Base-by-base conservation (phyloP, 2,113 vertebrate species). In the Eonycteris spelaea region DNA sequence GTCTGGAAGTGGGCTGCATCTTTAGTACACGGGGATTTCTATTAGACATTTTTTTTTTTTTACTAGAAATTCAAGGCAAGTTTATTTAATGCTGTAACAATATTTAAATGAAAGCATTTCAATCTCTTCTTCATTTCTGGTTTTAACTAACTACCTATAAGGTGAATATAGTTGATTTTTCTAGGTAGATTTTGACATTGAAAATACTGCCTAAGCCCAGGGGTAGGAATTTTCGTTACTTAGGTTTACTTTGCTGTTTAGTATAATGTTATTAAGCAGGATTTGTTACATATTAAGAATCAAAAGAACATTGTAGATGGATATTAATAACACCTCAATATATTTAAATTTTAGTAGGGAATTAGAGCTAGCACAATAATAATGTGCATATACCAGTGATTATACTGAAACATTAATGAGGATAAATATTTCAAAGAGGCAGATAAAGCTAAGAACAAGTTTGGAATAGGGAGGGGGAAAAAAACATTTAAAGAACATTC, bases 91-190 rank as follows among this genome's bases (percentile, higher is more conserved):
- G n/a, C 13, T 85, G 2, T 74, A 48, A 83, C 55, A 59, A 89
- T 80, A 89, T 89, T 93, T 89, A 96, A 86, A 86, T 92, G 85
- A 92, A 89, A 92, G 18, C 13, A 87, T 79, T 97, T 90, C 28
- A 48, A 28, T n/a, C 70, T 73, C 90, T 83, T 77, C 16, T 90
- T 61, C 14, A 21, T 53, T 96, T 91, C 70, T 85, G 33, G 4
- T 93, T 88, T 90, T 87, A 87, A 71, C 24, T 59, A 73, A 70
- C 51, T 92, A 84, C 84, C 26, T 88, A 61, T 24, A 28, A 95
- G 68, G 33, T 51, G 12, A 95, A 88, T 85, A 75, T 22, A 80
- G n/a, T 80, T 84, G 71, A 26, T 68, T 90, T 93, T 95, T 78
- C 78, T 84, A 59, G 21, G 79, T 61, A 95, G 65, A 61, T 94